Base-by-base conservation (phyloP, 2,797 vertebrate genomes). In the Natrix natrix region DNA sequence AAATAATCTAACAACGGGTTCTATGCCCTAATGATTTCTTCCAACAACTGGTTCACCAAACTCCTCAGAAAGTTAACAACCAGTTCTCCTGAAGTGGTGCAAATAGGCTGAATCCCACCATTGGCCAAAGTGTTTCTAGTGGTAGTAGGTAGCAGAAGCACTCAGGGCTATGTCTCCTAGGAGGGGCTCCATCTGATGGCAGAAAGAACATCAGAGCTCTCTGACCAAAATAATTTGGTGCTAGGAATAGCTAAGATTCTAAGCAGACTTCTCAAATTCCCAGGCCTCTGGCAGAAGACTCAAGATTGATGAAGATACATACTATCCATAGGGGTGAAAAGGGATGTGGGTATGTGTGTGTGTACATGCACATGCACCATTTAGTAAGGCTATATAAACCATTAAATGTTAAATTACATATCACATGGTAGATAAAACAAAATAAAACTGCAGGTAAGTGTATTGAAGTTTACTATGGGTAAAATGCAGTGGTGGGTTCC, bases 301-400 rank as follows among this genome's bases (percentile, higher is more conserved):
- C 66, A 69, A 32, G n/a, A 69, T 69, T 69, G 26, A 63, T 0
- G 61, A 63, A 63, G 26, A 63, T 63, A 63, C 3, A 63, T 28
- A 28, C 6, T 16, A 69, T 32, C 16, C n/a, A 74, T 37, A 74
- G 66, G 14, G 2, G 16, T 74, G 66, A 74, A 37, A 78, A 78
- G 74, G 69, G 3, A 43, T 78, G 3, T 37, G 32, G 43, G 37
- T 43, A 16, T 74, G 6, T 37, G 2, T 37, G 32, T 78, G 37
- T 78, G 37, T 43, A 17, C 4, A 8, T 0, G 26, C 0, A 8
- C 3, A 8, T 0, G 26, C 8, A 16, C 7, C 3, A 37, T 74
- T 74, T 16, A 37, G n/a, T 74, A 74, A 37, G 5, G 16, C 69
- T 78, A 78, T 14, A 78, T 11, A 43, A 43, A 78, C 17, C 3